A percentile compares a stretch with the other conserved stretches of the same genome.
Conservation (phyloP, 2,113 vertebrate genomes). For the Ceuthmochares aereus region DNA sequence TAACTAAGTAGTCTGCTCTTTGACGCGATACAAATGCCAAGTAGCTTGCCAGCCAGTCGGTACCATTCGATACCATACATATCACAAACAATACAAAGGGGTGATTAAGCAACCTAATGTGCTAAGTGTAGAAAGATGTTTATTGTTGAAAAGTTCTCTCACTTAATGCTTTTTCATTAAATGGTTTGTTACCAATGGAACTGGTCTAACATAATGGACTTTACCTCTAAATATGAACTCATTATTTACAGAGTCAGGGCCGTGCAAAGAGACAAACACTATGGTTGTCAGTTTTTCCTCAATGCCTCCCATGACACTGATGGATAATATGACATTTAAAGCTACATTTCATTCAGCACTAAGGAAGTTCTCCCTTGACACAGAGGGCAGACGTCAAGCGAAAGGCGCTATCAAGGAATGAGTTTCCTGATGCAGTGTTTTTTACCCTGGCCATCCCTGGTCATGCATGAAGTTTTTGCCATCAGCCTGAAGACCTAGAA, state of each 20-base stretch:
- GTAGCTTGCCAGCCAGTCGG: background rate
- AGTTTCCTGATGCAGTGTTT: background rate
- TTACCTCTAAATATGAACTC: background rate
- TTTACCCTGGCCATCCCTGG: background rate
- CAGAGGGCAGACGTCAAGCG: background rate
- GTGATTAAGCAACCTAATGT: slow-evolving; percentile 32
- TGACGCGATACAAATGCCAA: slow-evolving; percentile 47
- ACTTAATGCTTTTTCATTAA: slow-evolving; percentile 29
- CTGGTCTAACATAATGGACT: background rate
- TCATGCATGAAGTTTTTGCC: background rate
- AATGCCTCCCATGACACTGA: background rate
- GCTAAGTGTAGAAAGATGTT: slow-evolving; percentile 25
- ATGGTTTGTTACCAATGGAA: background rate
- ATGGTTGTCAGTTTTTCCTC: background rate
- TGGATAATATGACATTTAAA: background rate
- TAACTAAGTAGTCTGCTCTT: slow-evolving; percentile 22
- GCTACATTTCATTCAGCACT: background rate
- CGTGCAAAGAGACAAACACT: background rate
- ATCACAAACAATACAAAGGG: background rate
- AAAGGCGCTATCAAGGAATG: background rate
- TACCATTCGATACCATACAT: background rate
- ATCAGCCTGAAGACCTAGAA: background rate
- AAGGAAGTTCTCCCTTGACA: background rate
- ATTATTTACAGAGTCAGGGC: background rate
- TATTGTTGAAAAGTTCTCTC: slow-evolving; percentile 38